Evolutionary conservation across 2,888 invertebrate species (phyloP).

Genomic region (Hypsopygia costalis): DNA sequence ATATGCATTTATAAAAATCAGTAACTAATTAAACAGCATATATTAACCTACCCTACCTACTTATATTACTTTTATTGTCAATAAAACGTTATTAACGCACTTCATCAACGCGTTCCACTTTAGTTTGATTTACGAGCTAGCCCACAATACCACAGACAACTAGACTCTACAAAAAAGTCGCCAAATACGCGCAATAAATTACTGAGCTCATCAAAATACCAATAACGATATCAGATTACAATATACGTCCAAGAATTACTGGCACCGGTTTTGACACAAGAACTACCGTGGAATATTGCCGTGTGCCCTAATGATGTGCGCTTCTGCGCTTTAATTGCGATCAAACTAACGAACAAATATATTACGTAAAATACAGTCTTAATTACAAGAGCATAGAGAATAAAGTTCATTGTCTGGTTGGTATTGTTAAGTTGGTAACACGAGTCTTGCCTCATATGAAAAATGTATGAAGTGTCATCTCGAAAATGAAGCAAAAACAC

Average conservation of each 20-base stretch:
- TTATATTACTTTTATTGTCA: too few relatives aligned
- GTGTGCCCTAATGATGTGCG: slow-evolving; percentile 73
- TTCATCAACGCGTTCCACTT: background rate
- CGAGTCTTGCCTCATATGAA: slow-evolving; percentile 59
- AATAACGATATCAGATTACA: slow-evolving; percentile 59
- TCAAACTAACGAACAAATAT: slow-evolving; percentile 53
- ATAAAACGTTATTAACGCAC: too few relatives aligned
- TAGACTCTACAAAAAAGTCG: background rate
- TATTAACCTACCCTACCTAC: too few relatives aligned
- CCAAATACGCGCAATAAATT: background rate
- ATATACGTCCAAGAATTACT: slow-evolving; percentile 32
- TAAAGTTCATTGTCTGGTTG: slow-evolving; percentile 10
- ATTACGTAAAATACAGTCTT: slow-evolving; percentile 18
- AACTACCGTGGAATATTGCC: slow-evolving; percentile 78
- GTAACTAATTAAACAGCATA: too few relatives aligned
- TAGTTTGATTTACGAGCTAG: slow-evolving; percentile 10
- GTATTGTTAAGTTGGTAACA: slow-evolving; percentile 26
- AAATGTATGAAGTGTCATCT: slow-evolving; percentile 74
- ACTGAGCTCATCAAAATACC: slow-evolving; percentile 61
- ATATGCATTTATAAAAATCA: too few relatives aligned
- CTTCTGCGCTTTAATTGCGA: slow-evolving; percentile 77
- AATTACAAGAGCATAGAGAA: slow-evolving; percentile 20
- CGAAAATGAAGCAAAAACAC: slow-evolving; percentile 52
- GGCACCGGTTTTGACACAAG: slow-evolving; percentile 38
- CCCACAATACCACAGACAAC: background rate